Evolutionary conservation across 2,113 vertebrate genomes (phyloP).

Genomic region (Chlamydotis undulata): DNA sequence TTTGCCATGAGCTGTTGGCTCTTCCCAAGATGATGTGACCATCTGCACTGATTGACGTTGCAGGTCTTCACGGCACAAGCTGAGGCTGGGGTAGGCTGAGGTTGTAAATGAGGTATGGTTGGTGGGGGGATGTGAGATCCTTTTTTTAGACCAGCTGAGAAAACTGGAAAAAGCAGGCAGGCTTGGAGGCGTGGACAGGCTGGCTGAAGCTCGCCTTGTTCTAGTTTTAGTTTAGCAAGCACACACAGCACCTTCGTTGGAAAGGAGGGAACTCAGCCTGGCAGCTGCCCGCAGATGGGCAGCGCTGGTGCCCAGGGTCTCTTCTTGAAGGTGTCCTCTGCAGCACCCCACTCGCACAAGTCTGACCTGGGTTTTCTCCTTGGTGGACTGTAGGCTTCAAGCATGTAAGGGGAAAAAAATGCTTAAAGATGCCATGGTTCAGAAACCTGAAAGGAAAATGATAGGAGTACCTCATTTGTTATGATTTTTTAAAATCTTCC

Average conservation of each 20-base stretch:
- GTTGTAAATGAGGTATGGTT: neutral
- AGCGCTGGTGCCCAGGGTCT: neutral
- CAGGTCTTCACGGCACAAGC: neutral
- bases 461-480: neutral
- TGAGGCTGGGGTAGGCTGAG: neutral
- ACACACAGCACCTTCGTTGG: accelerated
- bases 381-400: neutral
- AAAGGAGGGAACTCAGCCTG: neutral
- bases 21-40: accelerated
- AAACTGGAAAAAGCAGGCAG: neutral
- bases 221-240: neutral
- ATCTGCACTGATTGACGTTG: neutral
- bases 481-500: neutral
- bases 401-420: neutral
- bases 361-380: neutral
- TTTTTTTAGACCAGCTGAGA: neutral
- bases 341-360: neutral
- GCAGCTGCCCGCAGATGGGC: neutral
- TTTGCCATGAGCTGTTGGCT: neutral
- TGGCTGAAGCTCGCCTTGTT: neutral
- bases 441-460: neutral
- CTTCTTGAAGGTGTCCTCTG: accelerated
- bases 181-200: neutral
- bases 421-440: neutral
- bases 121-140: neutral